A percentile compares a stretch with the other conserved stretches of the same genome.
Conservation (phyloP, 2,888 invertebrate species). For the Netelia virgata region DNA sequence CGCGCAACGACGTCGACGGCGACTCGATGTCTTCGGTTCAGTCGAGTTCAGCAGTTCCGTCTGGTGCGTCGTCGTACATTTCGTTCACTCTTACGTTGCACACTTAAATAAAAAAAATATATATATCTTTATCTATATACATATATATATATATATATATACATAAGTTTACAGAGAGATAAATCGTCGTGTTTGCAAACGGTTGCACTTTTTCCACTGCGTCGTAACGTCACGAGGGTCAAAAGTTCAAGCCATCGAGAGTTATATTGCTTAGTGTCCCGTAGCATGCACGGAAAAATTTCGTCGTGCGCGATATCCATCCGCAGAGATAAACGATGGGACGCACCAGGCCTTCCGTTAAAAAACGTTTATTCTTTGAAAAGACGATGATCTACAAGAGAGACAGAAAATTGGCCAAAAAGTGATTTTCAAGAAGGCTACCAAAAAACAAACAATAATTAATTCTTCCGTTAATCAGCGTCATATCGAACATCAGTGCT, state of each 20-base stretch:
- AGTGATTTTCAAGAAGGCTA: constrained; percentile 65
- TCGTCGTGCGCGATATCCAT: constrained; percentile 16
- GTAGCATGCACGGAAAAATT: constrained; percentile 19
- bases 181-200: neutral
- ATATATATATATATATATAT: neutral
- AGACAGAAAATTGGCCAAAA: constrained; percentile 72
- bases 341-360: constrained; percentile 73
- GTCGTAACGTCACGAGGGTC: neutral
- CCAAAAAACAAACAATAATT: too few species aligned
- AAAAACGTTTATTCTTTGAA: constrained; percentile 74
- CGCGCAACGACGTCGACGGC: constrained; percentile 25
- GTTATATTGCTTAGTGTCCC: neutral
- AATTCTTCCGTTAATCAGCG: too few species aligned
- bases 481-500: too few species aligned
- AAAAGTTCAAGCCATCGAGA: neutral
- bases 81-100: constrained; percentile 10
- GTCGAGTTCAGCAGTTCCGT: constrained; percentile 65
- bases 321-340: constrained; percentile 72
- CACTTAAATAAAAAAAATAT: neutral
- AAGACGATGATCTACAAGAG: constrained; percentile 74
- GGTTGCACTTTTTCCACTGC: neutral
- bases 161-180: neutral
- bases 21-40: constrained; percentile 53
- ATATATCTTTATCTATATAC: neutral
- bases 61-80: constrained; percentile 36